These are phyloP conservation scores for Enteromius fasciolatus DNA, from an alignment of 2,797 vertebrate species.

Conservation along the genomic window DNA sequence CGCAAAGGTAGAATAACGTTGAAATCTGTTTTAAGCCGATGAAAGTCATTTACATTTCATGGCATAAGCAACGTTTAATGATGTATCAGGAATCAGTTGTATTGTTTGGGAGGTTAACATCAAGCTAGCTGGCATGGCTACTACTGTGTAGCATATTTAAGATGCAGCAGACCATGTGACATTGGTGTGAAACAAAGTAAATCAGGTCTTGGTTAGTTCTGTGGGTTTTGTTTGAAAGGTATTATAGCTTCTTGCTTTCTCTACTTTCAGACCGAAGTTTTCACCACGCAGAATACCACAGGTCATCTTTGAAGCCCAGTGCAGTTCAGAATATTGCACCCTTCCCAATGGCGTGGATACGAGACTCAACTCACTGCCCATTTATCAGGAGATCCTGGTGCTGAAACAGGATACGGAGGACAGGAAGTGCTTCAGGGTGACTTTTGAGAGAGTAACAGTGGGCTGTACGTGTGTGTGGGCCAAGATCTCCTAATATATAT, in stretches of 20 bases:
- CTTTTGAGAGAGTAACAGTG: conserved; percentile 62
- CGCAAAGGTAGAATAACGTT: background rate
- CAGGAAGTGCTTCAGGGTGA: conserved; percentile 61
- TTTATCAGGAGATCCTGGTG: conserved; percentile 72
- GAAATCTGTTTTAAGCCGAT: background rate
- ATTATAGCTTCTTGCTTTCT: background rate
- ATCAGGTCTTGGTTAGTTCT: background rate
- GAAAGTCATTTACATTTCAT: background rate
- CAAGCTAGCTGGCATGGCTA: background rate
- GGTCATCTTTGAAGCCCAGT: conserved; percentile 73
- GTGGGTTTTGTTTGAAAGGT: background rate
- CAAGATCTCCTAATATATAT: background rate
- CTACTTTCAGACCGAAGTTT: conserved; percentile 28
- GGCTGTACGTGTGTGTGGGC: conserved; percentile 75
- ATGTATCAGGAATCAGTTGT: background rate
- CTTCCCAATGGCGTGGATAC: background rate
- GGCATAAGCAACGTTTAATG: background rate
- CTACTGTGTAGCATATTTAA: background rate
- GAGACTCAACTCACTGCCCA: conserved; percentile 67
- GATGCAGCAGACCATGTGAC: background rate
- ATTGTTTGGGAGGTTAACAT: background rate
- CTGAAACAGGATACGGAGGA: conserved; percentile 48
- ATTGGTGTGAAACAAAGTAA: background rate
- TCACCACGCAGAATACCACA: conserved; percentile 64
- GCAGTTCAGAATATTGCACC: conserved; percentile 64